Conservation (phyloP, 2,113 vertebrate genomes). For the Anguilla japonica region DNA sequence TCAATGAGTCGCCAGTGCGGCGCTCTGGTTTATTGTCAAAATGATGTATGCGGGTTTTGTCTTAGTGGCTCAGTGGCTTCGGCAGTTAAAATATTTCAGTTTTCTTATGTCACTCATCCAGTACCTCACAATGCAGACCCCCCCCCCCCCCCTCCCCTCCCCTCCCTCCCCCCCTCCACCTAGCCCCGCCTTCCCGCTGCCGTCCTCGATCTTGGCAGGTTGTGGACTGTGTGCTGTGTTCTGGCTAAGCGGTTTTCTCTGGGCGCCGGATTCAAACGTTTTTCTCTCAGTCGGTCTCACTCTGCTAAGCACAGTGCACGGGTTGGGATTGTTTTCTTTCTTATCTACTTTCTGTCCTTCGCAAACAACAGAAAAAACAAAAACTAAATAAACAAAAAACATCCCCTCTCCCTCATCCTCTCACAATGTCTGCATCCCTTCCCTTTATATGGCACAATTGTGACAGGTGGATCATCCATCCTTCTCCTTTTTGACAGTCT, state of each 20-base stretch:
- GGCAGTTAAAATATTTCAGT: conserved; percentile 48
- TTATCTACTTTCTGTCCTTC: conserved; percentile 39
- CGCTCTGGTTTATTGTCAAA: conserved; percentile 6
- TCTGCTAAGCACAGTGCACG: conserved; percentile 16
- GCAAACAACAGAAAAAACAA: conserved; percentile 45
- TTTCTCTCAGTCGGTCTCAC: conserved; percentile 17
- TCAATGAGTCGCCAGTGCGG: neutral
- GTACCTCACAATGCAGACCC: conserved; percentile 32
- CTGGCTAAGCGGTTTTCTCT: conserved; percentile 20
- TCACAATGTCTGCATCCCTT: conserved; percentile 6
- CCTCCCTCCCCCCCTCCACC: neutral
- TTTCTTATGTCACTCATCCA: conserved; percentile 43
- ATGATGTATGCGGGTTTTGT: conserved; percentile 31
- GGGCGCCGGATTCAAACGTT: conserved; percentile 21
- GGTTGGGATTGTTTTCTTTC: neutral
- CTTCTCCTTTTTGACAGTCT: conserved; percentile 11
- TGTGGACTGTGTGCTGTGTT: neutral
- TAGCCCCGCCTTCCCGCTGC: neutral
- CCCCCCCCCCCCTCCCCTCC: neutral
- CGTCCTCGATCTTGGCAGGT: conserved; percentile 12
- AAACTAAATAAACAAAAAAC: conserved; percentile 42
- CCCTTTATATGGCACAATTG: conserved; percentile 55
- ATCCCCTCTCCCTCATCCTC: conserved; percentile 24
- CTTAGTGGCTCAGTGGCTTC: conserved; percentile 42
- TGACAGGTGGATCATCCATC: conserved; percentile 50